Conservation (phyloP, 2,888 invertebrate species). For the Galerucella pusilla region DNA sequence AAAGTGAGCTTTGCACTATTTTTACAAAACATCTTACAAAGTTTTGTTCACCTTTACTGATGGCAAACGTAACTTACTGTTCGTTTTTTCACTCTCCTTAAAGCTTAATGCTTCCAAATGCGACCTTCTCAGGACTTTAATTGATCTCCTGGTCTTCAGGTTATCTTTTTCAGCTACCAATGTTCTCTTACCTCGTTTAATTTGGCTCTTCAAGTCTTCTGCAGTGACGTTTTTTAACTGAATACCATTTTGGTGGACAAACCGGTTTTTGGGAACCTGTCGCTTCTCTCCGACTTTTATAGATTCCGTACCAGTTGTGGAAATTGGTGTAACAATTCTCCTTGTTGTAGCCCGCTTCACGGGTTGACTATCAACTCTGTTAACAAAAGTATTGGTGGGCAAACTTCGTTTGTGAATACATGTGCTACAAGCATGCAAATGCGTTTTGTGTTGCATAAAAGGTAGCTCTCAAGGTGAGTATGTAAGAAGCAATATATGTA, state of each 20-base stretch:
- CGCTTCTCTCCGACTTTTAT: slow-evolving; percentile 49
- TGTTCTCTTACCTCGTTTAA: slow-evolving; percentile 61
- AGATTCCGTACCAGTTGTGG: slow-evolving; percentile 42
- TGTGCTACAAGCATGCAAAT: slow-evolving; percentile 20
- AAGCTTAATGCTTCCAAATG: slow-evolving; percentile 48
- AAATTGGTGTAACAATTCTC: slow-evolving; percentile 44
- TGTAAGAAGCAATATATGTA: not conserved
- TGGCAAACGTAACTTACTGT: slow-evolving; percentile 51
- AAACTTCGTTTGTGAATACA: slow-evolving; percentile 31
- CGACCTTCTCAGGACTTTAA: slow-evolving; percentile 60
- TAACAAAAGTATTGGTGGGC: slow-evolving; percentile 54
- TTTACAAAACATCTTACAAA: slow-evolving; percentile 43
- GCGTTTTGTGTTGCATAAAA: not conserved
- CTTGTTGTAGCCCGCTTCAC: slow-evolving; percentile 46
- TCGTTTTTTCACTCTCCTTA: slow-evolving; percentile 50
- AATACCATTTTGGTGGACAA: slow-evolving; percentile 38
- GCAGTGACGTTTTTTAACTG: slow-evolving; percentile 44
- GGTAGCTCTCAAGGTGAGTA: not conserved
- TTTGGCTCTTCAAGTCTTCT: slow-evolving; percentile 46
- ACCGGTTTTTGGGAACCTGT: slow-evolving; percentile 51
- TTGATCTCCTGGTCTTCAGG: slow-evolving; percentile 58
- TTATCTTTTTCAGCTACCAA: slow-evolving; percentile 61
- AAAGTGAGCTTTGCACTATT: slow-evolving; percentile 5
- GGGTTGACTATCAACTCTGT: slow-evolving; percentile 57
- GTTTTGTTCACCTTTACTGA: slow-evolving; percentile 55